Percentiles rank a stretch among this genome's conserved stretches.
phyloP scores from a whole-genome alignment of 1,140 invertebrate species.

The Lerema accius region DNA sequence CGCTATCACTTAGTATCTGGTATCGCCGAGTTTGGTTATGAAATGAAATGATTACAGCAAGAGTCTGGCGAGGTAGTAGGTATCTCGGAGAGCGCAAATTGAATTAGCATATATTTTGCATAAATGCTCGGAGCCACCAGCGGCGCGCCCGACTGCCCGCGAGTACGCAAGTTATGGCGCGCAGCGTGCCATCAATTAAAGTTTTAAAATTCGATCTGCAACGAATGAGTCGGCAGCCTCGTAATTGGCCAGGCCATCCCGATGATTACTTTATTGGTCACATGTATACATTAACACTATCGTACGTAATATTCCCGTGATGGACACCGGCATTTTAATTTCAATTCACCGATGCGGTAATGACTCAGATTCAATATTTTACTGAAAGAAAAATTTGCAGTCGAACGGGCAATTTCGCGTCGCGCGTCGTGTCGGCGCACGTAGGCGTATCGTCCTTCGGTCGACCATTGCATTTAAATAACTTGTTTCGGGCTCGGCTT shows the following conservation, averaged over 20 bases:
- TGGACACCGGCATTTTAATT: constrained; percentile 59
- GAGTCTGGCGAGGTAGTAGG: constrained; percentile 38
- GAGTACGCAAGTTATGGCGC: constrained; percentile 48
- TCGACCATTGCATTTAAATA: constrained; percentile 73
- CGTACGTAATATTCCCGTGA: constrained; percentile 49
- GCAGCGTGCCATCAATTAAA: constrained; percentile 64
- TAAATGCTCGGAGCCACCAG: constrained; percentile 57
- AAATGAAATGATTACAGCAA: constrained; percentile 32
- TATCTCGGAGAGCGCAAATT: constrained; percentile 65
- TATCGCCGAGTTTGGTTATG: constrained; percentile 23
- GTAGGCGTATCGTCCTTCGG: constrained; percentile 57
- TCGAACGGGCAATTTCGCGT: constrained; percentile 34
- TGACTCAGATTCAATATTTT: constrained; percentile 41
- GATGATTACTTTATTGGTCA: constrained; percentile 78
- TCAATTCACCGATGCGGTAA: constrained; percentile 51
- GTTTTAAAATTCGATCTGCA: constrained; percentile 70
- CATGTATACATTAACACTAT: constrained; percentile 56
- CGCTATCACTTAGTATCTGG: background rate
- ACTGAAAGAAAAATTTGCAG: constrained; percentile 12
- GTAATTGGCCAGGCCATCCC: constrained; percentile 67
- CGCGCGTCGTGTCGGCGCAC: constrained; percentile 35
- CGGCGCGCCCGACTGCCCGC: constrained; percentile 38
- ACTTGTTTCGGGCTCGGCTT: constrained; percentile 66
- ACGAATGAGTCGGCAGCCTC: constrained; percentile 59
- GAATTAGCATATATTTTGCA: constrained; percentile 75